phyloP scores from a whole-genome alignment of 2,113 vertebrate genomes.

The Chunga burmeisteri region DNA sequence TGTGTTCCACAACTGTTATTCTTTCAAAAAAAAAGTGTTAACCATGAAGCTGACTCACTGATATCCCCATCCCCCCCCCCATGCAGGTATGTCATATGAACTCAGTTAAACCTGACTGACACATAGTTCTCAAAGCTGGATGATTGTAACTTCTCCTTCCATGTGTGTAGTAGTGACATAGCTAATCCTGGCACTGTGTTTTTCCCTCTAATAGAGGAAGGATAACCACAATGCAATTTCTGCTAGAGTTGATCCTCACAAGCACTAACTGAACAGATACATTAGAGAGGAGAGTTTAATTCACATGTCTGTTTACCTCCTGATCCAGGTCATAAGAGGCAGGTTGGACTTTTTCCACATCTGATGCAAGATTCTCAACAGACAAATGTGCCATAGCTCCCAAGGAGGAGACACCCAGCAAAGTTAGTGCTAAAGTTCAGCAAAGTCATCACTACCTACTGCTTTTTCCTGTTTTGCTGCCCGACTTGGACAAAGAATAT shows the following conservation, averaged over 20 bases:
- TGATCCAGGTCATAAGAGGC: not conserved
- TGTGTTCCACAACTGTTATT: not conserved
- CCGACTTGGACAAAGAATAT: not conserved
- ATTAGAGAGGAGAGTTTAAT: not conserved
- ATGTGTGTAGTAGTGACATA: fast-evolving
- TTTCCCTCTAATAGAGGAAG: not conserved
- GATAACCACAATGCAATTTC: not conserved
- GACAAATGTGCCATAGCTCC: not conserved
- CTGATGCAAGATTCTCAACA: not conserved
- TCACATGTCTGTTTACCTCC: not conserved
- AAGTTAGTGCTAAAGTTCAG: not conserved
- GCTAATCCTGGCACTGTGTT: not conserved
- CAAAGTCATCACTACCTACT: not conserved
- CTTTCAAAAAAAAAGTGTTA: too few relatives aligned
- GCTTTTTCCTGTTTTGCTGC: not conserved
- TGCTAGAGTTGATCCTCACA: not conserved
- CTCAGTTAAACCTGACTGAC: not conserved
- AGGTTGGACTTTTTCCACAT: not conserved
- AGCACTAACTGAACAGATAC: not conserved
- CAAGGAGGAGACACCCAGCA: not conserved
- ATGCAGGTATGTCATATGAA: not conserved
- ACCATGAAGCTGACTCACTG: not conserved
- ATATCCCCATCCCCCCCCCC: not conserved
- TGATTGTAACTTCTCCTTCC: not conserved
- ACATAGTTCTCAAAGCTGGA: not conserved